A percentile compares a stretch with the other conserved stretches of the same genome.
These are phyloP conservation scores for Botia almorhae DNA, from an alignment of 2,797 vertebrate genomes.

Conservation along the genomic window DNA sequence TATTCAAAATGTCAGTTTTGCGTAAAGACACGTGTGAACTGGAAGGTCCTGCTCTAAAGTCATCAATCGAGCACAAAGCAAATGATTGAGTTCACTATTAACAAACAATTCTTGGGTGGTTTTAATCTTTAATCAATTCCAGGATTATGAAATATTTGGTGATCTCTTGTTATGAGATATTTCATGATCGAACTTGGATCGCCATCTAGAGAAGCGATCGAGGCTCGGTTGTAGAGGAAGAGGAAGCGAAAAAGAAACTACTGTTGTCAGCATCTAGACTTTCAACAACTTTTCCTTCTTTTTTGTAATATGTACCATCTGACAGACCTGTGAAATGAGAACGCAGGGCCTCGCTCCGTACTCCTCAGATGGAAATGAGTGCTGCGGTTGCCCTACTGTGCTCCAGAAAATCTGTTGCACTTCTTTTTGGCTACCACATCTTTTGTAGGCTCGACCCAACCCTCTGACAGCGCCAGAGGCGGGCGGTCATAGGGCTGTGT, in stretches of 20 bases:
- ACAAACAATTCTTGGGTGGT: neutral
- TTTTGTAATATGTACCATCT: neutral
- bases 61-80: neutral
- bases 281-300: neutral
- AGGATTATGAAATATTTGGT: neutral
- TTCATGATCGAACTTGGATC: neutral
- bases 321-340: neutral
- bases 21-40: slow-evolving; percentile 12
- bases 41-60: neutral
- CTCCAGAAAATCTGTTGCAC: neutral
- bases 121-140: neutral
- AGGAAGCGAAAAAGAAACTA: neutral
- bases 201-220: neutral
- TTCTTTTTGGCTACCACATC: neutral
- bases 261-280: neutral
- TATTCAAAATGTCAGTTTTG: slow-evolving; percentile 33
- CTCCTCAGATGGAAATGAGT: neutral
- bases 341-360: neutral
- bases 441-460: neutral
- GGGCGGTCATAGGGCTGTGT: neutral
- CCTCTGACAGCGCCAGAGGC: neutral
- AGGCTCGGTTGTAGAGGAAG: neutral
- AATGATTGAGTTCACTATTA: neutral
- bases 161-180: neutral
- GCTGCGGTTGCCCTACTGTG: neutral